Evolutionary conservation across 2,113 vertebrate genomes (phyloP), one percentile per base, ranked within the genome.

Genomic region (Megaleporinus macrocephalus): DNA sequence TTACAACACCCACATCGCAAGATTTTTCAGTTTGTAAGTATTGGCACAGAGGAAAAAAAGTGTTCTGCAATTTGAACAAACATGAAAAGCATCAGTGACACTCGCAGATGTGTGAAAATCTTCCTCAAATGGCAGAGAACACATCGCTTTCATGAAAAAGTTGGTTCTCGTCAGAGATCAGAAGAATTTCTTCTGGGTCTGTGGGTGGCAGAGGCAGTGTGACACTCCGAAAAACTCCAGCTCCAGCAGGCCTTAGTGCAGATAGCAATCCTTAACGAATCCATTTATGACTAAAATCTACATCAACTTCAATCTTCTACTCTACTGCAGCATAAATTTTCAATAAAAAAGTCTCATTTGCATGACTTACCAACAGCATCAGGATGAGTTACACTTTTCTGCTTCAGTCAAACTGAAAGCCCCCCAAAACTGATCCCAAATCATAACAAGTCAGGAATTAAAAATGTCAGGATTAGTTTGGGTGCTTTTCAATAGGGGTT

Each of bases 1-100:
- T 75, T 86, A 80, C 80, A 89, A 92, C 92, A 89, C 93, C 91
- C 92, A 92, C 93, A 89, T 87, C 82, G 82, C 30, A 26, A 86
- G 80, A 82, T 81, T 80, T 73, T 53, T 49, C 62, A 85, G 53
- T 73, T 71, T 22, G 69, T 27, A 73, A 78, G 47, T 29, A 79
- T 79, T 51, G 72, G 81, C 70, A 83, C 73, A 71, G 86, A 72
- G 76, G 83, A 26, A n/a, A 57, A 78, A 84, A 89, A 88, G 88
- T 73, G 83, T 66, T 87, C 73, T 82, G 80, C 73, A 81, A 83
- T 89, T 90, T 86, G 89, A 89, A 84, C 76, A 71, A 26, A 86
- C 86, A 87, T 91, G 87, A 90, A 89, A 91, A 88, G 84, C 88
- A 81, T 0, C 14, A 82, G 83, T 89, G 89, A 90, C 88, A 83